Base-by-base conservation (phyloP, 1,140 invertebrate species). In the Plodia interpunctella region DNA sequence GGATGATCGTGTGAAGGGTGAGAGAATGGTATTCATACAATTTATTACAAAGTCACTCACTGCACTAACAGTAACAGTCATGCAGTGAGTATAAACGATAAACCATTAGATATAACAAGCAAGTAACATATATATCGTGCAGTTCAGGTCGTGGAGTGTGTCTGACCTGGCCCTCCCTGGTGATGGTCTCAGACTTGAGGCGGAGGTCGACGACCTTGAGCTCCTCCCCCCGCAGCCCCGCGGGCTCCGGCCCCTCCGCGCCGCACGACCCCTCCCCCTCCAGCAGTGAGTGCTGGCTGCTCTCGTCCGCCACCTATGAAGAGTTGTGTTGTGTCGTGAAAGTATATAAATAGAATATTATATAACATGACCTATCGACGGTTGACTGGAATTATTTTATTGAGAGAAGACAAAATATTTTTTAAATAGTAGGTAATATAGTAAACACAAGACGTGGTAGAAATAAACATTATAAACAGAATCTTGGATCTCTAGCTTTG, bases 271-370 rank as follows among this genome's bases (percentile, higher is more conserved):
- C 44, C 52, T 82, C 86, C 50, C 74, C 61, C 55, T 82, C 81
- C 11, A 67, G 59, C 52, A 80, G 55, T 30, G 82, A 83, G 56
- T 87, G 83, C 67, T 94, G 93, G 64, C 93, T 94, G 60, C 91
- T 93, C 60, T 95, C 94, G 71, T 95, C 94, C 0, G 93, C 75
- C 49, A 83, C 61, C 83, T 86, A 66, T 52, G 59, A 57, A 62
- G 5, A 15, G 38, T 44, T n/a, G 5, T 1, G 13, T 1, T 44
- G 38, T 44, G 38, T 44, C 13, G 38, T 44, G 38, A 44, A 35
- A 13, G 32, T 11, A 35, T 3, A 11, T 35, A 35, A 35, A 35
- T 35, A 35, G 4, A 35, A 2, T 5, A 11, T 1, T 5, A 35
- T 35, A 35, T 5, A 35, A 6, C 6, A 3, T 2, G 21, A 6